Conservation (phyloP, 2,797 vertebrate species). For the Perdix hodgsoniae region DNA sequence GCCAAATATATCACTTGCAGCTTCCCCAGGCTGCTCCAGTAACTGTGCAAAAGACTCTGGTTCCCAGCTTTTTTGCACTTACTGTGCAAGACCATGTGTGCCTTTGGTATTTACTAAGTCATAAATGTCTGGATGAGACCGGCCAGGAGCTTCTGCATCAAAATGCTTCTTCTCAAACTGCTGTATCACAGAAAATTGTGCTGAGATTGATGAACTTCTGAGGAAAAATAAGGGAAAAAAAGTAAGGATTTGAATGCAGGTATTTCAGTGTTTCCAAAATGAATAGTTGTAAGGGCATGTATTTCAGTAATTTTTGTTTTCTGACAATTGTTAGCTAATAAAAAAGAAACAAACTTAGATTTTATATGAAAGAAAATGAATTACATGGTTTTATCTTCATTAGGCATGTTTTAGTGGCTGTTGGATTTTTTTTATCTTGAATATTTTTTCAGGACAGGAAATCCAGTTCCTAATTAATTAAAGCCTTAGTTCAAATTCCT, state of each 20-base stretch:
- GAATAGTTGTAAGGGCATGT: neutral
- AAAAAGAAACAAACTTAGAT: neutral
- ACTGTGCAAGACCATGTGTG: rapidly evolving
- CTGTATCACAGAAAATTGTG: neutral
- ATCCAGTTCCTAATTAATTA: conserved; percentile 17
- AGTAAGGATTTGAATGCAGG: neutral
- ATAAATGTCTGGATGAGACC: neutral
- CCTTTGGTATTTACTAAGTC: neutral
- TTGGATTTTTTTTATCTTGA: neutral
- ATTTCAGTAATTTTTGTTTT: neutral
- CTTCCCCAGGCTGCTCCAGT: too few species aligned
- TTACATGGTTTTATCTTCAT: neutral
- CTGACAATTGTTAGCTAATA: neutral
- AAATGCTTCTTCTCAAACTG: neutral
- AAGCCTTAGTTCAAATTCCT: neutral
- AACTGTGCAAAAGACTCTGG: neutral
- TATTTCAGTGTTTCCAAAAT: neutral
- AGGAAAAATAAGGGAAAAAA: neutral
- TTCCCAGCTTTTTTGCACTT: neutral
- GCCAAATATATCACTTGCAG: too few species aligned
- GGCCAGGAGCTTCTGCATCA: neutral
- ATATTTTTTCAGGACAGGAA: neutral
- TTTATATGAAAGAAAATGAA: neutral
- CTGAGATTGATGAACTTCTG: neutral
- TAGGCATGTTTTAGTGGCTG: neutral